phyloP scores from a whole-genome alignment of 1,140 invertebrate species.

The Aricia agestis region DNA sequence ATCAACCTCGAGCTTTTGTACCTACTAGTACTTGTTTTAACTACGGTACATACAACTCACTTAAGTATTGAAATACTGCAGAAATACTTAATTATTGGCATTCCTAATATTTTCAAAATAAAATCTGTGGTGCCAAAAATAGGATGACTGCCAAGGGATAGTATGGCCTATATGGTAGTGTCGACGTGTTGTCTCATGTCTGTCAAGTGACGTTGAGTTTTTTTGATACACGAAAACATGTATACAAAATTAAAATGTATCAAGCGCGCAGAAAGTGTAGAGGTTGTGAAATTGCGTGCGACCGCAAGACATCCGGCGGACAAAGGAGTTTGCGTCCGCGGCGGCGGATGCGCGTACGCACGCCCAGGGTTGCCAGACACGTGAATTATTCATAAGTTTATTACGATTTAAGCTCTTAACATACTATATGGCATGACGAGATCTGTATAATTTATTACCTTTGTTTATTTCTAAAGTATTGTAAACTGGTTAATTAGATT shows the following conservation, averaged over 20 bases:
- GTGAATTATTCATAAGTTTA: background rate
- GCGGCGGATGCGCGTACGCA: slow-evolving; percentile 60
- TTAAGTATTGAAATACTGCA: too few relatives aligned
- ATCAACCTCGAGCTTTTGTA: background rate
- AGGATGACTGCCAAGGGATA: too few relatives aligned
- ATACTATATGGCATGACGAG: background rate
- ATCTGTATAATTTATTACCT: background rate
- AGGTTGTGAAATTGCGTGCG: slow-evolving; percentile 71
- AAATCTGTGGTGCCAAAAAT: too few relatives aligned
- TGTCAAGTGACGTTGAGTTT: background rate
- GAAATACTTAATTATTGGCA: too few relatives aligned
- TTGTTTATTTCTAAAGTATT: too few relatives aligned
- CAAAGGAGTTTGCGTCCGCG: slow-evolving; percentile 60
- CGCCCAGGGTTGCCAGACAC: background rate
- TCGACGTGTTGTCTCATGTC: too few relatives aligned
- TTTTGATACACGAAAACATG: slow-evolving; percentile 16
- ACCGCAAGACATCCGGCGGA: slow-evolving; percentile 74
- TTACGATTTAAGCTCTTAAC: background rate
- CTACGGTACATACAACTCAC: too few relatives aligned
- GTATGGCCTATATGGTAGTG: too few relatives aligned
- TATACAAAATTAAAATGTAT: slow-evolving; percentile 14
- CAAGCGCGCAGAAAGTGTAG: slow-evolving; percentile 38
- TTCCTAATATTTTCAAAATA: too few relatives aligned
- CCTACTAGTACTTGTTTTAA: too few relatives aligned
- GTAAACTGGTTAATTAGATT: too few relatives aligned